Evolutionary conservation across 1,140 invertebrate genomes (phyloP), one percentile per base, ranked within the genome.

Genomic region (Drosophila serrata): DNA sequence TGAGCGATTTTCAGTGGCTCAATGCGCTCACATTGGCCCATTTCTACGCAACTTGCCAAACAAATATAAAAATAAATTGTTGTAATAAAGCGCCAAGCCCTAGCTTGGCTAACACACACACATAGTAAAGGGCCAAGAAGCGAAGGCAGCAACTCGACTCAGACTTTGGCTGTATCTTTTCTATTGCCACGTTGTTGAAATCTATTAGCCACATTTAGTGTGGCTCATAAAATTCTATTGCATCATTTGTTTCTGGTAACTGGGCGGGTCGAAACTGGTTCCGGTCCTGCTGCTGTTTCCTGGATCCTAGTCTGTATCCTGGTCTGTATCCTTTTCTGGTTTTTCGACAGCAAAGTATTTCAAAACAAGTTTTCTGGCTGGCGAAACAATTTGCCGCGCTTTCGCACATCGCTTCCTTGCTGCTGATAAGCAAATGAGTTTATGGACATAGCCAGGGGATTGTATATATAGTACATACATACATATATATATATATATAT

Each of bases 1-100:
- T 88, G 68, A 84, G 85, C 74, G 81, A 88, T 84, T 84, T 81
- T 80, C 73, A 68, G 78, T 68, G 61, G 62, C 82, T 74, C 74
- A 78, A 70, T 67, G 65, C 76, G 60, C 57, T 77, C 64, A 70
- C 68, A 85, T 81, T 85, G 74, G 73, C 69, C 85, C 64, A 90
- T 88, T 88, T 88, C 77, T 79, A 90, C 74, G 75, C 85, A 90
- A 90, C 81, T 90, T 90, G 86, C 74, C 85, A 90, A 90, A 90
- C 85, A 90, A 90, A 85, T 90, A 90, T 90, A 90, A 90, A 90
- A 90, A 90, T 85, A 90, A 90, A 90, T 90, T 90, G 86, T 90
- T 90, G 62, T 76, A 84, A 90, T 88, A 82, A 79, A 75, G 65
- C 75, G 59, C 48, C 60, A 72, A 70, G 57, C 64, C 75, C 48